phyloP scores from a whole-genome alignment of 2,113 vertebrate species.

The Oryzias curvinotus region DNA sequence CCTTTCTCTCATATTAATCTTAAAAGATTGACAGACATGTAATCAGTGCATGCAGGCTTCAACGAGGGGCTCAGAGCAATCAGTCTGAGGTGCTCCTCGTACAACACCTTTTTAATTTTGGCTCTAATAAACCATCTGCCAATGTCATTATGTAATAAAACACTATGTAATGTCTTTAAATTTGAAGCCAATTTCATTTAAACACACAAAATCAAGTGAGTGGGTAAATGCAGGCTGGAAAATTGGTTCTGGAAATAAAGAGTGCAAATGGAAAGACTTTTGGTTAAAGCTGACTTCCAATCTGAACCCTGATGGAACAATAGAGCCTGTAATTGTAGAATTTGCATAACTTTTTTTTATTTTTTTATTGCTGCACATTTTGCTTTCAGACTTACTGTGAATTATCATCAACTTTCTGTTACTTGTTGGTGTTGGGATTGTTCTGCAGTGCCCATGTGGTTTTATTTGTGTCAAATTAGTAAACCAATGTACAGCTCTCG shows the following conservation, averaged over 20 bases:
- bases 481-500: slow-evolving; percentile 46
- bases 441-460: slow-evolving; percentile 31
- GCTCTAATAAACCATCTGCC: slow-evolving; percentile 70
- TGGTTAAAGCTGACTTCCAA: slow-evolving; percentile 49
- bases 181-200: slow-evolving; percentile 66
- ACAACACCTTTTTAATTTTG: slow-evolving; percentile 72
- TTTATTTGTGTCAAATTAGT: slow-evolving; percentile 60
- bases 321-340: slow-evolving; percentile 62
- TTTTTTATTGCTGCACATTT: slow-evolving; percentile 28
- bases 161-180: slow-evolving; percentile 68
- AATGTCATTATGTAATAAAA: slow-evolving; percentile 72
- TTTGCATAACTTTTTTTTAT: slow-evolving; percentile 58
- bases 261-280: slow-evolving; percentile 48
- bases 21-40: slow-evolving; percentile 78
- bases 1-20: slow-evolving; percentile 74
- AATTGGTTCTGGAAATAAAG: slow-evolving; percentile 71
- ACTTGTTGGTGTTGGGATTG: slow-evolving; percentile 24
- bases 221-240: slow-evolving; percentile 29
- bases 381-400: slow-evolving; percentile 35
- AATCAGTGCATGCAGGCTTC: slow-evolving; percentile 59
- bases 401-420: slow-evolving; percentile 44
- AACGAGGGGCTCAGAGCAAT: slow-evolving; percentile 42
- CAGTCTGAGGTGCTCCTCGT: slow-evolving; percentile 41
- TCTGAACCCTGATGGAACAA: slow-evolving; percentile 57
- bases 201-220: slow-evolving; percentile 53